Conservation (phyloP, 2,113 vertebrate species). For the Vimba vimba region DNA sequence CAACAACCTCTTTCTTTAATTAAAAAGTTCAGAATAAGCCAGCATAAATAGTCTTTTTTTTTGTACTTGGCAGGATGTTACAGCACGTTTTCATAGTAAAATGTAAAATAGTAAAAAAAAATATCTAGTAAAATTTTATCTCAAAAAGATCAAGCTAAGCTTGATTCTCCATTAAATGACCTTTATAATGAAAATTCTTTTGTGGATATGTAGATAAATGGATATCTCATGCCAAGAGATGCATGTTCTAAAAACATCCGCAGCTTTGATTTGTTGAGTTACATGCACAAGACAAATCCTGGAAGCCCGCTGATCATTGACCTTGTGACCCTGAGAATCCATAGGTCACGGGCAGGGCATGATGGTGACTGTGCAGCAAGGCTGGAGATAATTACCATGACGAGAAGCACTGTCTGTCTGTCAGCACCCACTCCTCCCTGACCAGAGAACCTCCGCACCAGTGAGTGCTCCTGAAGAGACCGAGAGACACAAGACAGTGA, state of each 20-base stretch:
- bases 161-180: neutral
- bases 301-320: constrained; percentile 31
- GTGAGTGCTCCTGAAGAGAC: constrained; percentile 81
- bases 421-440: constrained; percentile 94
- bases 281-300: constrained; percentile 51
- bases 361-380: constrained; percentile 30
- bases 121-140: neutral
- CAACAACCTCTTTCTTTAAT: neutral
- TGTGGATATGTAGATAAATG: constrained; percentile 9
- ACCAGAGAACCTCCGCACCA: constrained; percentile 96
- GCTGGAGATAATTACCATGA: constrained; percentile 83
- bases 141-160: neutral
- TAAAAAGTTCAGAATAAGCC: neutral
- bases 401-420: constrained; percentile 93
- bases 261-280: constrained; percentile 56
- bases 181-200: neutral
- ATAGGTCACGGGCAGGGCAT: constrained; percentile 40
- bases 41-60: neutral
- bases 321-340: constrained; percentile 37
- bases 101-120: too few species aligned
- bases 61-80: neutral
- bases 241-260: constrained; percentile 34
- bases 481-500: constrained; percentile 27
- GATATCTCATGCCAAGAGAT: constrained; percentile 10
- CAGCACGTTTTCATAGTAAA: neutral